Conservation (phyloP, 2,797 vertebrate genomes). For the Eidolon dupreanum region DNA sequence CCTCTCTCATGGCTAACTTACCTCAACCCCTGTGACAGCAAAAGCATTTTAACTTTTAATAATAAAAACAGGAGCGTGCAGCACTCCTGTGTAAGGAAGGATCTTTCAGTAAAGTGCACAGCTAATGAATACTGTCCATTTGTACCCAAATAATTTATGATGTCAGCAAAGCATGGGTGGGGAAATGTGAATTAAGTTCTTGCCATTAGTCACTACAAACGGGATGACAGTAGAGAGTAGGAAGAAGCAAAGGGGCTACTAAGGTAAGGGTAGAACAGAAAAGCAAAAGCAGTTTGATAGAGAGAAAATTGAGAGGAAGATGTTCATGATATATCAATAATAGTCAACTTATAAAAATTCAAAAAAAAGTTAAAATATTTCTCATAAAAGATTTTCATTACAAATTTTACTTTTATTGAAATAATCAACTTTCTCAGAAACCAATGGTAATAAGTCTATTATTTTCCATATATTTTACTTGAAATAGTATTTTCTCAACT, state of each 20-base stretch:
- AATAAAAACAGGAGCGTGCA: constrained; percentile 88
- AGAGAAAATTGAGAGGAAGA: neutral
- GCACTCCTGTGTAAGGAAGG: constrained; percentile 79
- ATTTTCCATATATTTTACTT: constrained; percentile 14
- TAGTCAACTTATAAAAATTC: neutral
- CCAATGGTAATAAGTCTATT: neutral
- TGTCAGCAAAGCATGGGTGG: constrained; percentile 74
- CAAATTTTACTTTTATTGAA: constrained; percentile 12
- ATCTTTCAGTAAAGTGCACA: constrained; percentile 81
- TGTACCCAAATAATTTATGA: constrained; percentile 85
- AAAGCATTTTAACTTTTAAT: constrained; percentile 95
- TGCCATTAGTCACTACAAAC: constrained; percentile 58
- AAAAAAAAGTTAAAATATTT: neutral
- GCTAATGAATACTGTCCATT: constrained; percentile 86
- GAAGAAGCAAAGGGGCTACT: neutral
- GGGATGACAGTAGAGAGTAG: neutral
- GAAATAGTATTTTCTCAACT: constrained; percentile 1
- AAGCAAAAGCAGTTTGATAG: neutral
- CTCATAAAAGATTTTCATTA: constrained; percentile 43
- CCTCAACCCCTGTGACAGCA: constrained; percentile 88
- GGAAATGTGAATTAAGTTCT: constrained; percentile 69
- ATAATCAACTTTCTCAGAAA: constrained; percentile 35
- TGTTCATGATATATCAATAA: neutral
- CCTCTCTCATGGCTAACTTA: constrained; percentile 84
- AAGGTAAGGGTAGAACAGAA: neutral